Evolutionary conservation across 2,888 invertebrate genomes (phyloP).

Genomic region (Maniola hyperantus): DNA sequence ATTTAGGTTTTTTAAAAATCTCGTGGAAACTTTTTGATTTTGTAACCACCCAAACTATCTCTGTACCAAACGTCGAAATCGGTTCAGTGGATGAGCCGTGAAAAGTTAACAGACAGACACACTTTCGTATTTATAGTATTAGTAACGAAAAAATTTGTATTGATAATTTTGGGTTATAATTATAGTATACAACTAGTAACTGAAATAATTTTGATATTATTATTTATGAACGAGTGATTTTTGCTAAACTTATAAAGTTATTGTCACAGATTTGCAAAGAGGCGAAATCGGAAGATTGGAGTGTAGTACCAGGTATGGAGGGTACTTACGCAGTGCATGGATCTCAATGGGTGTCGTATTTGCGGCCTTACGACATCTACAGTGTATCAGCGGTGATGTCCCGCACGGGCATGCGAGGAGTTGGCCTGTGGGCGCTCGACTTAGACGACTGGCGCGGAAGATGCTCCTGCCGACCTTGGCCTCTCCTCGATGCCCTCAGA

Average conservation of each 20-base stretch:
- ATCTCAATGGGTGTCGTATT: conserved; percentile 91
- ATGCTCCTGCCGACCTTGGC: conserved; percentile 87
- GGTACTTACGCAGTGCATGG: conserved; percentile 89
- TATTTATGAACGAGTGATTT: not conserved
- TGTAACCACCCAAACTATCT: too few relatives aligned
- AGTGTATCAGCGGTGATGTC: conserved; percentile 84
- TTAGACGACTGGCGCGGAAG: conserved; percentile 88
- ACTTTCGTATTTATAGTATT: too few relatives aligned
- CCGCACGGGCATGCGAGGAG: conserved; percentile 85
- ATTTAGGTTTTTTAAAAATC: too few relatives aligned
- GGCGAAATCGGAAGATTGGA: conserved; percentile 84
- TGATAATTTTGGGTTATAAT: too few relatives aligned
- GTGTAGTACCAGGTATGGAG: conserved; percentile 79
- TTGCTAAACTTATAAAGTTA: not conserved
- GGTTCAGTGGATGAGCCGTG: too few relatives aligned
- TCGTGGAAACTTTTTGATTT: too few relatives aligned
- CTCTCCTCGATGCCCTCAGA: conserved; percentile 85
- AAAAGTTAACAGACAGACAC: too few relatives aligned
- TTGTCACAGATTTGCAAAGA: conserved; percentile 79
- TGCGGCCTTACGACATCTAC: conserved; percentile 85
- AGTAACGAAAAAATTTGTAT: too few relatives aligned
- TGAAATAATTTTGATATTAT: too few relatives aligned
- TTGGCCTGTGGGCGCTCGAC: conserved; percentile 90
- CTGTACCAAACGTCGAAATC: too few relatives aligned
- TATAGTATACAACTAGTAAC: not conserved